Conservation (phyloP, 2,113 vertebrate species). For the Rhadina sibilatrix region DNA sequence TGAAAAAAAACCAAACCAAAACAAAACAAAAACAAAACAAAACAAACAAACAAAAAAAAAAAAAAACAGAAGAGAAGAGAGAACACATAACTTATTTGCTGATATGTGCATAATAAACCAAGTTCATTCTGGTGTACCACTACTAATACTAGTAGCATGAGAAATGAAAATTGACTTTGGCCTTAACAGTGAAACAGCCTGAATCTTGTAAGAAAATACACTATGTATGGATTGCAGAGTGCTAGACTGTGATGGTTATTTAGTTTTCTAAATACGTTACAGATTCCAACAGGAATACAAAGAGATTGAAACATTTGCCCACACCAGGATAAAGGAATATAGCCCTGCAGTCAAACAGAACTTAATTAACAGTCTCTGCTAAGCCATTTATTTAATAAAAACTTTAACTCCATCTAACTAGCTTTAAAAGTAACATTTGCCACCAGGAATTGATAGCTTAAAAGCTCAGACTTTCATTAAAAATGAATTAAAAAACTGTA, state of each 20-base stretch:
- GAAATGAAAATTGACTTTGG: not conserved
- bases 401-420: not conserved
- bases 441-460: not conserved
- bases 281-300: not conserved
- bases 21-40: no score
- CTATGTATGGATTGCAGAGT: not conserved
- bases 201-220: not conserved
- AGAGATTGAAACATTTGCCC: not conserved
- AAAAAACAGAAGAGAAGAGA: no score
- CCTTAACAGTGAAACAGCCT: not conserved
- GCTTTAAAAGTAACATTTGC: not conserved
- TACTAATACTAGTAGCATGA: not conserved
- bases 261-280: not conserved
- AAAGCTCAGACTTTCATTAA: not conserved
- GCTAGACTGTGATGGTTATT: not conserved
- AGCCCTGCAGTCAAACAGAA: not conserved
- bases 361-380: not conserved
- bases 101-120: not conserved
- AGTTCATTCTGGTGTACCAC: not conserved
- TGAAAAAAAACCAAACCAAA: constrained; percentile 64
- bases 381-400: constrained; percentile 14
- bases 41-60: no score
- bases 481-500: not conserved
- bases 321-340: not conserved
- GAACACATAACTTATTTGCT: not conserved